Evolutionary conservation across 2,113 vertebrate genomes (phyloP), one percentile per base, ranked within the genome.

Genomic region (Xenopus tropicalis): DNA sequence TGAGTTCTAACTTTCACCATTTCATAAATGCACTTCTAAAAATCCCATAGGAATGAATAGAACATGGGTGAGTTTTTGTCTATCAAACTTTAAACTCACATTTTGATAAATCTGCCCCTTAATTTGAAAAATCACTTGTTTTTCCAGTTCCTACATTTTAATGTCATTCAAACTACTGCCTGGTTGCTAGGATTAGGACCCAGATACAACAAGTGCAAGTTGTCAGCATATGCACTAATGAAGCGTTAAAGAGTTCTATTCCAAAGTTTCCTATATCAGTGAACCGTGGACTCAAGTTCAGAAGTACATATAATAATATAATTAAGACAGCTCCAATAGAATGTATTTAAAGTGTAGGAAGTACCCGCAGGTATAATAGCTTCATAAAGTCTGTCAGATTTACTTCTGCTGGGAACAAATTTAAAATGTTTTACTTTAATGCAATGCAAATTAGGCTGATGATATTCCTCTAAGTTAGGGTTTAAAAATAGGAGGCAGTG

Each of bases 341-440:
- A 89, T 86, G 88, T 91, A 88, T 90, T 91, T 91, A 89, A 88
- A 87, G 88, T 83, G 86, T 83, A 85, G 87, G 89, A 91, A 90
- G 90, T 88, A 90, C 86, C 88, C 89, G 87, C 86, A 89, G 90
- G 87, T 91, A 86, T 91, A 91, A 92, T 91, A 87, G 90, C 88
- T 91, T 88, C 88, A 91, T 92, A 92, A 91, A 90, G 86, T 84
- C 88, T 90, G 88, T 91, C 90, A 92, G 89, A 90, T 91, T 91
- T 91, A 91, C 90, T 90, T 91, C 88, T 90, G 86, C 89, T 88
- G 87, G 62, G 88, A 89, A 90, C 87, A 90, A 91, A 88, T 89
- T 89, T 89, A 87, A 88, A 89, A 85, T 89, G 90, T 87, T 92
- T 91, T 87, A 87, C 87, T 87, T 86, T 90, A 91, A 92, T 91